Evolutionary conservation across 1,140 invertebrate species (phyloP).

Genomic region (Platorchestia sp.): DNA sequence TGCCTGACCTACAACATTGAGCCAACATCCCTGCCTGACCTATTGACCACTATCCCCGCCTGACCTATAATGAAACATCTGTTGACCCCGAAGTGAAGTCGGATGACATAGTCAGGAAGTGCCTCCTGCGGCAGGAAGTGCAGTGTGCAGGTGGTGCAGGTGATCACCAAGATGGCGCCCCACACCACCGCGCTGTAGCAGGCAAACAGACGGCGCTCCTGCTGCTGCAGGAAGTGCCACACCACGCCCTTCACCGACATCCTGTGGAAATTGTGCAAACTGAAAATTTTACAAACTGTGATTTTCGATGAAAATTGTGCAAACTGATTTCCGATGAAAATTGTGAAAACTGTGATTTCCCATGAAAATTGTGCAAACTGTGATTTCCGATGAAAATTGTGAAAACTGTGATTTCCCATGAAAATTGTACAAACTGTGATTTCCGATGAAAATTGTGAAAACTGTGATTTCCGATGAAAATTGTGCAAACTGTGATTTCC

Average conservation of each 20-base stretch:
- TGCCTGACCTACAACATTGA: neutral
- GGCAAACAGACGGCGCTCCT: neutral
- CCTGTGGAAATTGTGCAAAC: neutral
- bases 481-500: too few species aligned
- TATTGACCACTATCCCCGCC: neutral
- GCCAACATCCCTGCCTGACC: neutral
- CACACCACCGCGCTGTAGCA: slow-evolving; percentile 17
- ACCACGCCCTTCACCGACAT: neutral
- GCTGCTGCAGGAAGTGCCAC: neutral
- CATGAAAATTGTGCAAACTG: too few species aligned
- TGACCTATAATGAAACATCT: slow-evolving; percentile 41
- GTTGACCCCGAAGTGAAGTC: slow-evolving; percentile 4
- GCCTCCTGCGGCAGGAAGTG: slow-evolving; percentile 4
- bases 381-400: too few species aligned
- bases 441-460: too few species aligned
- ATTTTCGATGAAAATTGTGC: too few species aligned
- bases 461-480: too few species aligned
- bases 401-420: too few species aligned
- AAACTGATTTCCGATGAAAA: too few species aligned
- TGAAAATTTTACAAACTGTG: too few species aligned
- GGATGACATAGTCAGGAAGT: slow-evolving; percentile 1
- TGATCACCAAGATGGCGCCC: neutral
- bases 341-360: too few species aligned
- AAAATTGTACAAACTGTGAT: too few species aligned
- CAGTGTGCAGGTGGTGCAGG: neutral